Evolutionary conservation across 1,140 invertebrate genomes (phyloP).

Genomic region (Trachymyrmex cornetzi): DNA sequence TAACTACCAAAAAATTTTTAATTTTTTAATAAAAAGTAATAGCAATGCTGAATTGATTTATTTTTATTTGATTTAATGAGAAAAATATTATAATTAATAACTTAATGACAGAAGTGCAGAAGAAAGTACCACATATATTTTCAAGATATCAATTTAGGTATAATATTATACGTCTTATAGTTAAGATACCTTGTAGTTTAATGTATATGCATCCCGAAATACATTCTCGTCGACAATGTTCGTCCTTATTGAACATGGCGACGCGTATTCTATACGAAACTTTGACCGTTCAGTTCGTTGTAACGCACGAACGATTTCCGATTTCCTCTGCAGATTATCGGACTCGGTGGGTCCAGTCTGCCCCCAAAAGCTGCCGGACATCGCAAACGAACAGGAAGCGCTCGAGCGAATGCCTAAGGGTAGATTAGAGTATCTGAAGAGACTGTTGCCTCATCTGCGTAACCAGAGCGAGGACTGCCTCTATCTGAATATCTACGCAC

Average conservation of each 20-base stretch:
- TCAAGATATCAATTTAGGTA: background rate
- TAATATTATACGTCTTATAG: background rate
- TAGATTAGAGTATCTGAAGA: conserved; percentile 94
- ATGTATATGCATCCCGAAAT: background rate
- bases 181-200: background rate
- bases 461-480: conserved; percentile 99
- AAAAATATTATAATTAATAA: background rate
- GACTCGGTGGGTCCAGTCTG: conserved; percentile 95
- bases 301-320: conserved; percentile 49
- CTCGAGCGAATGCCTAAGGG: conserved; percentile 95
- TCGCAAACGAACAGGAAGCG: conserved; percentile 93
- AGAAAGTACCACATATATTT: background rate
- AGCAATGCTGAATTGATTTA: background rate
- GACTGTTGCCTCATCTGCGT: conserved; percentile 93
- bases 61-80: background rate
- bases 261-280: conserved; percentile 36
- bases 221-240: background rate
- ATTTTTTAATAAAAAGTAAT: background rate
- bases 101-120: background rate
- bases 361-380: conserved; percentile 95
- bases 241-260: conserved; percentile 11
- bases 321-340: conserved; percentile 86
- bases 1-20: background rate
- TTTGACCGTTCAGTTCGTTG: conserved; percentile 26
- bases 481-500: conserved; percentile 98